A percentile compares a stretch with the other conserved stretches of the same genome.
phyloP scores from a whole-genome alignment of 2,113 vertebrate species.

The Oreochromis aureus region DNA sequence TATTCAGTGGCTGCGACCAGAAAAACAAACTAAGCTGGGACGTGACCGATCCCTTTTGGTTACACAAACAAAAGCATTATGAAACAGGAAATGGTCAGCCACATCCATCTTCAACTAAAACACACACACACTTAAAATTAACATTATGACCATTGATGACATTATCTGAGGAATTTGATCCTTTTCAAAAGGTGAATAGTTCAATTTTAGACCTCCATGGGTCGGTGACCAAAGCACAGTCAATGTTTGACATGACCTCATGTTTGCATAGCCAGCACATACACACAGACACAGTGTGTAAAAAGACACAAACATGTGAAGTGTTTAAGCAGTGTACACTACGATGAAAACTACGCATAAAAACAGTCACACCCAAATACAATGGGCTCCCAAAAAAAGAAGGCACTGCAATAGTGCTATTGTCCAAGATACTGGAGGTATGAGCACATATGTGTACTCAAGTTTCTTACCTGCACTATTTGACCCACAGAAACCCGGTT shows the following conservation, averaged over 20 bases:
- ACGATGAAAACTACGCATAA: not conserved
- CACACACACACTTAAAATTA: not conserved
- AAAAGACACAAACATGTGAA: not conserved
- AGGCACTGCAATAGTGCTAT: not conserved
- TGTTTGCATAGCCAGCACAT: constrained; percentile 15
- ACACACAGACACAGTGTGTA: not conserved
- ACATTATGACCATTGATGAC: not conserved
- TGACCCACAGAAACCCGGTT: not conserved
- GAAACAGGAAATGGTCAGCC: not conserved
- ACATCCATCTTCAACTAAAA: not conserved
- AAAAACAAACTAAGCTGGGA: not conserved
- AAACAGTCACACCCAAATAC: constrained; percentile 2
- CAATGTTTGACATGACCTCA: constrained; percentile 40
- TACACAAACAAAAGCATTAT: not conserved
- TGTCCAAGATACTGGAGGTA: not conserved
- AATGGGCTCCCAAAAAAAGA: not conserved
- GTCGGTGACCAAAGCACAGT: constrained; percentile 11
- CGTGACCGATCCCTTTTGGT: not conserved
- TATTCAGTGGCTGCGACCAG: not conserved
- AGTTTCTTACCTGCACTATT: constrained; percentile 24
- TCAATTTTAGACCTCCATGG: constrained; percentile 26
- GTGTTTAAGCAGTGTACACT: not conserved
- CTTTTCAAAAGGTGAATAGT: constrained; percentile 27
- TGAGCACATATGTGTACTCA: not conserved
- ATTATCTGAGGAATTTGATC: not conserved